Evolutionary conservation across 2,113 vertebrate species (phyloP).

Genomic region (Paradoxurus hermaphroditus): DNA sequence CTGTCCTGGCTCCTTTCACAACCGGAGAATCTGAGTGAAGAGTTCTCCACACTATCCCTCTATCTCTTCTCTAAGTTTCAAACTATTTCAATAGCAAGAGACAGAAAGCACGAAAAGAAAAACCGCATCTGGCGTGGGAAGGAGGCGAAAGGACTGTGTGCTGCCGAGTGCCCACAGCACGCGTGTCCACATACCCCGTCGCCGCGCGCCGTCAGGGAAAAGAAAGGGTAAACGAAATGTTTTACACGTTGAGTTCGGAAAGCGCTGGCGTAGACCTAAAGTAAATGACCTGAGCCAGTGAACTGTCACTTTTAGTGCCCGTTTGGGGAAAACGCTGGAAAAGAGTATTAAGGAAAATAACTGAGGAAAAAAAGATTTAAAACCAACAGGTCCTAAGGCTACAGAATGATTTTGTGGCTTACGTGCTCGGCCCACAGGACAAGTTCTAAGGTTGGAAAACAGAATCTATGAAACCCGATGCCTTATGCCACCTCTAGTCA

Average conservation of each 20-base stretch:
- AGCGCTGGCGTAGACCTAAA: not conserved
- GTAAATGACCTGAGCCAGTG: not conserved
- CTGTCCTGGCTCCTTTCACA: not conserved
- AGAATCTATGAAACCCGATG: not conserved
- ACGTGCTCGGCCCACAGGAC: too few species aligned
- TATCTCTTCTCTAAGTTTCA: not conserved
- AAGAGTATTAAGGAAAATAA: not conserved
- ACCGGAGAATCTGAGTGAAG: not conserved
- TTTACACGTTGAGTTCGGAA: not conserved
- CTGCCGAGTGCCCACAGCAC: not conserved
- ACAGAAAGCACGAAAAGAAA: not conserved
- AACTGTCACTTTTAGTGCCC: not conserved
- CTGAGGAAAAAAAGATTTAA: not conserved
- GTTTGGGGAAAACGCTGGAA: not conserved
- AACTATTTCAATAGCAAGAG: not conserved
- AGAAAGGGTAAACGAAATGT: not conserved
- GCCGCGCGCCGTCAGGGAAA: not conserved
- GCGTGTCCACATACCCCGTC: rapidly evolving
- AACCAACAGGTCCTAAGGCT: not conserved
- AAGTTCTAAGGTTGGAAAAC: not conserved
- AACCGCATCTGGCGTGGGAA: not conserved
- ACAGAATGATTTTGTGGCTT: not conserved
- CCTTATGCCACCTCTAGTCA: not conserved
- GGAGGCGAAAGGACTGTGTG: not conserved
- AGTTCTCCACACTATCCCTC: not conserved